Evolutionary conservation across 1,140 invertebrate species (phyloP).

Genomic region (Antheraea pernyi): DNA sequence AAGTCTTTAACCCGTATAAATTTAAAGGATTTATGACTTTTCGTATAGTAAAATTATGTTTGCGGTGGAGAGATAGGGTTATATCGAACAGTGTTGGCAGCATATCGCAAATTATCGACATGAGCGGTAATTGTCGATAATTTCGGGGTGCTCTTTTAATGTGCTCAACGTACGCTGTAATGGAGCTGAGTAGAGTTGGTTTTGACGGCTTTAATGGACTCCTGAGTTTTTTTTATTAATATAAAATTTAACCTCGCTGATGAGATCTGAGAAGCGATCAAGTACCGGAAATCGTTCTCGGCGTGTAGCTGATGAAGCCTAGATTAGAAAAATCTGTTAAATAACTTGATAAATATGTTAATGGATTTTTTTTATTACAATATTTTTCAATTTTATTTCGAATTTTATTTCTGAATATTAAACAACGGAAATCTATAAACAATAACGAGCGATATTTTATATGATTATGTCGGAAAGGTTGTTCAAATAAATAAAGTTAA

Average conservation of each 20-base stretch:
- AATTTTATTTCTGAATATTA: neutral
- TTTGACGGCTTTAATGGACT: constrained; percentile 4
- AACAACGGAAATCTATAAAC: too few species aligned
- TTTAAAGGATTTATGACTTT: neutral
- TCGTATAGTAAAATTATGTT: neutral
- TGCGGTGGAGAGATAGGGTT: neutral
- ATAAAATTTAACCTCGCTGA: neutral
- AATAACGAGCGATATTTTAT: too few species aligned
- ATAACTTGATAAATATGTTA: neutral
- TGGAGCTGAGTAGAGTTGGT: constrained; percentile 24
- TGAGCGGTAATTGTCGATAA: constrained; percentile 62
- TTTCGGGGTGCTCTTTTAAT: constrained; percentile 40
- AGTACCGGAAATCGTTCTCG: neutral
- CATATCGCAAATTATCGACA: constrained; percentile 64
- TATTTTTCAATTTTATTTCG: neutral
- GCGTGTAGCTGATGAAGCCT: neutral
- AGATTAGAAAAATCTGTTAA: neutral
- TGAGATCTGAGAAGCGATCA: neutral
- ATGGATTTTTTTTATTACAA: neutral
- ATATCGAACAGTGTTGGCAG: constrained; percentile 43
- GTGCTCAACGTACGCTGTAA: constrained; percentile 52
- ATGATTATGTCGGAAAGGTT: too few species aligned
- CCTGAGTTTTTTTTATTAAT: neutral
- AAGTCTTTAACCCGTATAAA: constrained; percentile 12
- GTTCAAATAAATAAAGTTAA: too few species aligned